A percentile compares a stretch with the other conserved stretches of the same genome.
These are phyloP conservation scores for Neolamprologus longior DNA, from an alignment of 2,113 vertebrate genomes.

Conservation along the genomic window DNA sequence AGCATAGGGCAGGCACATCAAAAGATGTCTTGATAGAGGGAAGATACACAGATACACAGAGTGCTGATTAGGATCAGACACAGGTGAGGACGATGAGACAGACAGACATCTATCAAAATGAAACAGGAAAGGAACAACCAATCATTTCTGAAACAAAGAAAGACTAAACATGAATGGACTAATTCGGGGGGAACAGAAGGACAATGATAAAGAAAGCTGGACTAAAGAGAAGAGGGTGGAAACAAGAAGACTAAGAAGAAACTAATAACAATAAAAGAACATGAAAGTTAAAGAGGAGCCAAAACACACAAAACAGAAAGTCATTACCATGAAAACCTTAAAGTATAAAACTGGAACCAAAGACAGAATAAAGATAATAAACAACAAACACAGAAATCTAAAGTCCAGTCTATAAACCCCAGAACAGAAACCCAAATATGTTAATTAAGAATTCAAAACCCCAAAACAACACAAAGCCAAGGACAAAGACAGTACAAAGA, in stretches of 20 bases:
- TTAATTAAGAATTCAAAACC: not conserved
- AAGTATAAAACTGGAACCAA: not conserved
- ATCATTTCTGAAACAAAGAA: not conserved
- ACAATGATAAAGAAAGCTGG: not conserved
- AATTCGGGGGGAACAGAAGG: not conserved
- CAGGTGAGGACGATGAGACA: not conserved
- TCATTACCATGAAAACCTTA: not conserved
- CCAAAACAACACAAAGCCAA: not conserved
- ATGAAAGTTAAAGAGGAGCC: not conserved
- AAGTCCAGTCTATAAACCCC: accelerated
- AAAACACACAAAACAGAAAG: not conserved
- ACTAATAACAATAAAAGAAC: not conserved
- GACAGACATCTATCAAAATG: not conserved
- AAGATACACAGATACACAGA: not conserved
- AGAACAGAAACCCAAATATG: accelerated
- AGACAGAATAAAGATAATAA: not conserved
- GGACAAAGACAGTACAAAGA: accelerated
- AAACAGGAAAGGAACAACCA: not conserved
- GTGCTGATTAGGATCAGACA: not conserved
- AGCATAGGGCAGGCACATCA: not conserved
- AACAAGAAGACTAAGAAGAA: not conserved
- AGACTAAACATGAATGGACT: not conserved
- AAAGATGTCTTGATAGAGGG: not conserved
- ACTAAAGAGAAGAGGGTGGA: not conserved
- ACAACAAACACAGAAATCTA: not conserved